Conservation (phyloP, 2,113 vertebrate genomes). For the Ptychochromis oligacanthus region DNA sequence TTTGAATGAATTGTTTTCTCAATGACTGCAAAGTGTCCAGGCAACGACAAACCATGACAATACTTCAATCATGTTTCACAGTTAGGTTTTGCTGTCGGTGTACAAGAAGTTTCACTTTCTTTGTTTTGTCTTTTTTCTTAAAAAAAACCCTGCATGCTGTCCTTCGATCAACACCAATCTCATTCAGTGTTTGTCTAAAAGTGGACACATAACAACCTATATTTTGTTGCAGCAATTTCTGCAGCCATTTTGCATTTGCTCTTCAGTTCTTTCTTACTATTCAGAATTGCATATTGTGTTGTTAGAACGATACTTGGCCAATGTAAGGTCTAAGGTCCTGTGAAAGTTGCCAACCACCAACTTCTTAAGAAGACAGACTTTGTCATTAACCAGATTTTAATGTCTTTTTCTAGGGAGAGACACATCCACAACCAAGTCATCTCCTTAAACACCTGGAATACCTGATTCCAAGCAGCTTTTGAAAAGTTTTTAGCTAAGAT, state of each 20-base stretch:
- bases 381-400: neutral
- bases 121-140: no score
- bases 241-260: no score
- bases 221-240: neutral
- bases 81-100: no score
- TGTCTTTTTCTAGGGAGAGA: neutral
- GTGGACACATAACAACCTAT: neutral
- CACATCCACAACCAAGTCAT: neutral
- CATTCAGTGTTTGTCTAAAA: neutral
- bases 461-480: neutral
- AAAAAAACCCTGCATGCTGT: neutral
- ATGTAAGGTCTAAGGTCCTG: neutral
- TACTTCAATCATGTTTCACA: neutral
- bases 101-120: no score
- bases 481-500: neutral
- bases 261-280: no score
- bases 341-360: no score
- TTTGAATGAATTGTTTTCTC: neutral
- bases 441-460: neutral
- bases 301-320: neutral
- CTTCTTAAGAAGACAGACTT: no score
- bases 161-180: neutral
- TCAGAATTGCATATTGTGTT: neutral
- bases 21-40: neutral
- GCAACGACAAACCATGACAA: neutral